phyloP scores from a whole-genome alignment of 1,140 invertebrate genomes.

The Streblospio benedicti region DNA sequence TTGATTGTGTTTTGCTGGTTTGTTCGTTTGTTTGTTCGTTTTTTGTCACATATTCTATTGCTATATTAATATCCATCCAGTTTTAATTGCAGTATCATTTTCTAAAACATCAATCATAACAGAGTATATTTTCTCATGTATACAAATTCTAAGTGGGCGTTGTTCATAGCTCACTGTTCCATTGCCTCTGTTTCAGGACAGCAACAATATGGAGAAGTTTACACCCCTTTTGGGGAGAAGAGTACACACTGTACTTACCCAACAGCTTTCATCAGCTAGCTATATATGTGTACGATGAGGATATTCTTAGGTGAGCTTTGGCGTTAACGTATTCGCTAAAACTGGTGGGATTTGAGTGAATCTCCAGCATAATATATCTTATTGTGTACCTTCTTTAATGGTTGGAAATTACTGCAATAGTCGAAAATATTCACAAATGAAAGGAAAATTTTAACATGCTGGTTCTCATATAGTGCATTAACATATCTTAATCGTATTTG shows the following conservation, averaged over 20 bases:
- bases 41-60: no score
- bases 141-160: background rate
- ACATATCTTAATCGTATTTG: background rate
- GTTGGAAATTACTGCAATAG: no score
- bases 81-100: no score
- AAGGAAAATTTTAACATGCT: no score
- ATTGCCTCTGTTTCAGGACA: constrained; percentile 20
- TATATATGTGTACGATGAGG: constrained; percentile 30
- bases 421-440: no score
- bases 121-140: background rate
- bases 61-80: no score
- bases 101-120: no score
- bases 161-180: background rate
- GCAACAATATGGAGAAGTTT: constrained; percentile 29
- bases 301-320: constrained; percentile 25
- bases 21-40: no score
- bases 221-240: constrained; percentile 28
- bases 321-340: background rate
- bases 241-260: constrained; percentile 28
- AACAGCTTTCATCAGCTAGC: constrained; percentile 25
- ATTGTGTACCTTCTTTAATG: no score
- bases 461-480: no score
- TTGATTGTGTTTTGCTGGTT: no score
- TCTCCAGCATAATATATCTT: no score
- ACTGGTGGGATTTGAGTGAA: background rate